Percentiles rank a stretch among this genome's conserved stretches.
Conservation (phyloP, 2,888 invertebrate species). For the Standfussiana lucernea region DNA sequence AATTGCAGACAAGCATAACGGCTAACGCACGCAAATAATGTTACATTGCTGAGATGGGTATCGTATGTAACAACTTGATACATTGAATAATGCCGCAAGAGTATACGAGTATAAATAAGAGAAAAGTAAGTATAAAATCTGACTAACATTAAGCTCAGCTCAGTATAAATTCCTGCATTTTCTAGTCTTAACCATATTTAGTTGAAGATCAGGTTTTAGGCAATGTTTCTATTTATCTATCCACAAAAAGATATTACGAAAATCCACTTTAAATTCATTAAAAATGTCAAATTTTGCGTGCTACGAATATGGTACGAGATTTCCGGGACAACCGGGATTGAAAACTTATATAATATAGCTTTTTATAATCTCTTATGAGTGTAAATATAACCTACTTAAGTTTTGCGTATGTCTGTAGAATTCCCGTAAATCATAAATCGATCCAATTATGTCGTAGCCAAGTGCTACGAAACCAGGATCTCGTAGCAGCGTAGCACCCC, state of each 20-base stretch:
- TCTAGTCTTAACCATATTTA: not conserved
- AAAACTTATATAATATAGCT: not conserved
- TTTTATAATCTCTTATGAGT: not conserved
- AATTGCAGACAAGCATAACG: slow-evolving; percentile 35
- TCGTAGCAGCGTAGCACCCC: slow-evolving; percentile 24
- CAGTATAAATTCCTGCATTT: not conserved
- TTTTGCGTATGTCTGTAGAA: not conserved
- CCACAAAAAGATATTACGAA: not conserved
- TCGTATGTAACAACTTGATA: slow-evolving; percentile 11
- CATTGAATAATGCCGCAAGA: not conserved
- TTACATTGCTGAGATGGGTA: slow-evolving; percentile 16
- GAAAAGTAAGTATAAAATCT: not conserved
- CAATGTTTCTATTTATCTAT: no score
- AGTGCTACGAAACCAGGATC: slow-evolving; percentile 11
- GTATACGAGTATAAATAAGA: no score
- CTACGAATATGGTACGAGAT: not conserved
- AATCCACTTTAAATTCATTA: not conserved
- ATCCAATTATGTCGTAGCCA: slow-evolving; percentile 10
- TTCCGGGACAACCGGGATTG: not conserved
- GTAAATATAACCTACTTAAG: not conserved
- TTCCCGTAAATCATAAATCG: not conserved
- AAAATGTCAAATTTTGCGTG: not conserved
- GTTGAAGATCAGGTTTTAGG: not conserved
- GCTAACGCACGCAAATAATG: slow-evolving; percentile 17
- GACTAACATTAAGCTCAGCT: not conserved